Conservation (phyloP, 1,140 invertebrate species). For the Caenorhabditis brenneri region DNA sequence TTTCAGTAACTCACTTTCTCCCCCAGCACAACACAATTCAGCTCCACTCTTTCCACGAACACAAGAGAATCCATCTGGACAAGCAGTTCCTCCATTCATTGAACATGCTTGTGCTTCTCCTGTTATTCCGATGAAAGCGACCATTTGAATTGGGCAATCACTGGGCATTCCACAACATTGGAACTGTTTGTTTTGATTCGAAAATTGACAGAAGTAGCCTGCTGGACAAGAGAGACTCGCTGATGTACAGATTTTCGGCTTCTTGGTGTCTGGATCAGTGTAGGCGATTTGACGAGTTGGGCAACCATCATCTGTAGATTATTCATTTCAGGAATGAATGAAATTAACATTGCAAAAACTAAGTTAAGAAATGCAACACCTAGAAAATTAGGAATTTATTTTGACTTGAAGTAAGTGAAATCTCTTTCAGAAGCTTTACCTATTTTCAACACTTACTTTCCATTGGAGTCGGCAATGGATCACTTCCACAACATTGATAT, state of each 20-base stretch:
- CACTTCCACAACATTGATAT: slow-evolving; percentile 56
- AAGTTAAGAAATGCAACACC: too few species aligned
- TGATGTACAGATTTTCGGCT: slow-evolving; percentile 55
- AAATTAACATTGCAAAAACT: too few species aligned
- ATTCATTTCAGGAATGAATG: neutral
- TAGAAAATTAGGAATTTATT: too few species aligned
- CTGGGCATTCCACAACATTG: slow-evolving; percentile 56
- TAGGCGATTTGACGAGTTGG: slow-evolving; percentile 53
- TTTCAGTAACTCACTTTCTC: slow-evolving; percentile 37
- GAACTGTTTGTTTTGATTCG: slow-evolving; percentile 54
- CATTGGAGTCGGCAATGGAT: slow-evolving; percentile 47
- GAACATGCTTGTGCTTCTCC: slow-evolving; percentile 54
- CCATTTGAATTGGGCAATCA: slow-evolving; percentile 49
- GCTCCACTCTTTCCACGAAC: slow-evolving; percentile 48
- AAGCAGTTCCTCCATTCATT: slow-evolving; percentile 49
- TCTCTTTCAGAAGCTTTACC: neutral
- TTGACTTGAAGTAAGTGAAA: too few species aligned
- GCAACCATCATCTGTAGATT: slow-evolving; percentile 52
- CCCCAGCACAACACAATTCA: slow-evolving; percentile 54
- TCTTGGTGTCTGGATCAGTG: slow-evolving; percentile 53
- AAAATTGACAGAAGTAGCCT: slow-evolving; percentile 55
- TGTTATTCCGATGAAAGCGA: slow-evolving; percentile 54
- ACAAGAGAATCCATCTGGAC: slow-evolving; percentile 55
- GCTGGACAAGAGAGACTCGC: slow-evolving; percentile 49
- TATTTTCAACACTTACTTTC: slow-evolving; percentile 52